Evolutionary conservation across 2,797 vertebrate species (phyloP), one percentile per base, ranked within the genome.

Genomic region (Pseudochaenichthys georgianus): DNA sequence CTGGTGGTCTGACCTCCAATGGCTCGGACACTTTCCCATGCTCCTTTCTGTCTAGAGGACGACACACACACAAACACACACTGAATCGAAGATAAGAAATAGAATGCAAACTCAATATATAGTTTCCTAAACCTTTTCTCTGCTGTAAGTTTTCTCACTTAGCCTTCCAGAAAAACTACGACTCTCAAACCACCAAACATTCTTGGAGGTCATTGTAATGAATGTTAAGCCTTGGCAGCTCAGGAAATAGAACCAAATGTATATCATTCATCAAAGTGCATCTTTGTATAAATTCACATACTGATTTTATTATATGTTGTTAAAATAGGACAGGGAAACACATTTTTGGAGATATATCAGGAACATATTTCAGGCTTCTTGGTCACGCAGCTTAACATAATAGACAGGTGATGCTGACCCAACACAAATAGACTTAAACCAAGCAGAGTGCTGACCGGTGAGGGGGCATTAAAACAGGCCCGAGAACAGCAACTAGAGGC

Each of bases 401-500:
- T 21, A 68, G 77, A 85, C 87, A 89, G 84, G 73, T 88, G 85
- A 89, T 15, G 70, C 67, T 68, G 74, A 82, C 46, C 43, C 28
- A 76, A 72, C 70, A 62, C 58, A 90, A 85, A 87, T 46, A 85
- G 47, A 65, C 46, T 48, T 9, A 55, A 72, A 65, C 9, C 43
- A 70, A 73, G 58, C 67, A 57, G 64, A 61, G 80, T 77, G 50
- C 17, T 10, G 17, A n/a, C 7, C 0, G 1, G 9, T 21, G 23
- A 15, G 42, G 42, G 19, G n/a, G 13, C 15, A 38, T 67, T 72
- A 75, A 78, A 81, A 62, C 67, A 81, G 57, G 21, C 69, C 76
- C 3, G 57, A 80, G 78, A 88, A 82, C 83, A 82, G 75, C 82
- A 84, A 87, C 84, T 74, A 87, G 80, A 87, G 71, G 82, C 72